Evolutionary conservation across 2,888 invertebrate species (phyloP).

Genomic region (Branchipolynoe longqiensis): DNA sequence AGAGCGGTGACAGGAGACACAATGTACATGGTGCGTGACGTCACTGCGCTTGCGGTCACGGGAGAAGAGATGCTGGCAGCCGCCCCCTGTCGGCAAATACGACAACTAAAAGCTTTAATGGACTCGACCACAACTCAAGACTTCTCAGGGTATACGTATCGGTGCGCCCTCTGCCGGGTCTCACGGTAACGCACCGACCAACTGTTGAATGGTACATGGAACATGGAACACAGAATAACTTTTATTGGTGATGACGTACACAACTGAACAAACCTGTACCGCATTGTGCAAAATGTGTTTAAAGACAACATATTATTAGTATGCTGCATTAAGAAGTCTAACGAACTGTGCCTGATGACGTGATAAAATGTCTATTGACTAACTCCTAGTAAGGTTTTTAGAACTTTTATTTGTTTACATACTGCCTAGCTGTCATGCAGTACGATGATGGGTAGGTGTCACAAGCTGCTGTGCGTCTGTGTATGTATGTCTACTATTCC

Average conservation of each 20-base stretch:
- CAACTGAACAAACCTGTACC: background rate
- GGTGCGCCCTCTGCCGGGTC: constrained; percentile 11
- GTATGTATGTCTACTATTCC: background rate
- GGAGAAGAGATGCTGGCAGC: background rate
- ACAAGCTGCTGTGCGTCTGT: background rate
- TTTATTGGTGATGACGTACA: background rate
- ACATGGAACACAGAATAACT: background rate
- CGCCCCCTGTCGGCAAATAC: background rate
- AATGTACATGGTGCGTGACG: background rate
- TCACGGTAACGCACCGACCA: background rate
- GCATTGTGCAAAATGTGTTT: constrained; percentile 14
- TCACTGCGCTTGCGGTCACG: background rate
- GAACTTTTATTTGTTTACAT: background rate
- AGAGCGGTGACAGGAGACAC: no score
- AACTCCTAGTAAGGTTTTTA: background rate
- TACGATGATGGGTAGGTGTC: background rate
- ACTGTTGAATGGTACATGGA: constrained; percentile 16
- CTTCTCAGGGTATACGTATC: constrained; percentile 20
- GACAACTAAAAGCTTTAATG: constrained; percentile 5
- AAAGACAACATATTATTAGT: background rate
- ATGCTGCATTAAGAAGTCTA: background rate
- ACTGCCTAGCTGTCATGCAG: background rate
- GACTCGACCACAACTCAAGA: constrained; percentile 10
- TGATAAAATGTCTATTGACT: background rate
- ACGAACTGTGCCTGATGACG: constrained; percentile 26